A percentile compares a stretch with the other conserved stretches of the same genome.
Evolutionary conservation across 2,888 invertebrate genomes (phyloP).

Genomic region (Tyria jacobaeae): DNA sequence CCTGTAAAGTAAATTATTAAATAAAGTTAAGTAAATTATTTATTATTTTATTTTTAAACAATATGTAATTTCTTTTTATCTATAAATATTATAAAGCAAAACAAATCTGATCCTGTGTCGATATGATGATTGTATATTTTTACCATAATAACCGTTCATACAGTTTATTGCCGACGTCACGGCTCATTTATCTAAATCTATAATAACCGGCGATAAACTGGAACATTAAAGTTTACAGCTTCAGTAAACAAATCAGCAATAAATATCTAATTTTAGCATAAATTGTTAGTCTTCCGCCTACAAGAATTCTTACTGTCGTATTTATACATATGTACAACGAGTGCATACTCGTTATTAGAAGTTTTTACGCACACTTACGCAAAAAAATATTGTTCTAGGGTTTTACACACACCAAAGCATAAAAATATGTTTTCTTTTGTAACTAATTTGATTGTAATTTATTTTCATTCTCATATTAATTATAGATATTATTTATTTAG

Average conservation of each 20-base stretch:
- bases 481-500: too few species aligned
- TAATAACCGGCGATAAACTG: slow-evolving; percentile 16
- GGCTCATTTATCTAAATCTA: slow-evolving; percentile 10
- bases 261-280: slow-evolving; percentile 10
- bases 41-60: too few species aligned
- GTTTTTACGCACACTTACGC: too few species aligned
- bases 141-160: slow-evolving; percentile 12
- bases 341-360: too few species aligned
- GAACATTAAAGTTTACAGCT: slow-evolving; percentile 12
- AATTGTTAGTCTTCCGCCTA: slow-evolving; percentile 10
- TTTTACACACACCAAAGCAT: too few species aligned
- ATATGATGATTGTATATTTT: neutral
- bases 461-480: too few species aligned
- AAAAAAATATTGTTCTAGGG: too few species aligned
- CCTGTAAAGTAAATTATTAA: too few species aligned
- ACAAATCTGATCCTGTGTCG: neutral
- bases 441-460: too few species aligned
- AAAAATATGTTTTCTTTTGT: too few species aligned
- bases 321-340: too few species aligned
- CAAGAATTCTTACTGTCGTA: neutral
- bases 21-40: too few species aligned
- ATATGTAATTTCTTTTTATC: neutral
- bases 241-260: slow-evolving; percentile 13
- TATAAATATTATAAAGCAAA: neutral
- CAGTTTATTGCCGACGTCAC: slow-evolving; percentile 14